Evolutionary conservation across 2,797 vertebrate genomes (phyloP), one percentile per base, ranked within the genome.

Genomic region (Rhyacichthys aspro): DNA sequence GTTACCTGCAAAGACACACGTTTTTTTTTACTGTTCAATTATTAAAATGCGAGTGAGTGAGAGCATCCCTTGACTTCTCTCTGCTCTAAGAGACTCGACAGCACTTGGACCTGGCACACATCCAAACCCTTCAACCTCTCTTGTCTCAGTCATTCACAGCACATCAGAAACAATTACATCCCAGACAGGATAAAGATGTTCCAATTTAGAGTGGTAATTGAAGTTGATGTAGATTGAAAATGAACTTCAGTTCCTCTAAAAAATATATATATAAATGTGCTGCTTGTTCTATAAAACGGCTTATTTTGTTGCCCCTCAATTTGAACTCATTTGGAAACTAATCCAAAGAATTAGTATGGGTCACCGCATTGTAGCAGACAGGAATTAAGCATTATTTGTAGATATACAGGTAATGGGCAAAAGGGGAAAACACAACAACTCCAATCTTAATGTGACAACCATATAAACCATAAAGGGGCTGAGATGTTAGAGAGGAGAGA

Each of bases 1-100:
- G 92, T 92, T 65, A 97, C 95, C 95, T 97, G 64, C 23, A 72
- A 68, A 55, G 72, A 82, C 55, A 85, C 67, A 86, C 32, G 19
- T 37, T 41, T 64, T 63, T n/a, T 42, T 42, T 18, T 41, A 62
- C 41, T 56, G 33, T 65, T 79, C 61, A 71, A 74, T 79, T 72
- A 76, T 75, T 79, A 11, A 87, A 70, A 74, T 1, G 47, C 18
- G 81, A 65, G 59, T 23, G 17, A 55, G 36, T 23, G 47, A 73
- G 45, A 41, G 37, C 56, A 34, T 28, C 54, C 70, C 58, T 70
- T 46, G 66, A 50, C 61, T 57, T 41, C 34, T 71, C 42, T 12
- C 42, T 57, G 61, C 44, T 17, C 42, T 19, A 44, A 45, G 53
- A 23, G 77, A 73, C 52, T 50, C 49, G 54, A 18, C 2, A 7